These are phyloP conservation scores for Cyclina sinensis DNA, from an alignment of 1,140 invertebrate species.

Conservation along the genomic window DNA sequence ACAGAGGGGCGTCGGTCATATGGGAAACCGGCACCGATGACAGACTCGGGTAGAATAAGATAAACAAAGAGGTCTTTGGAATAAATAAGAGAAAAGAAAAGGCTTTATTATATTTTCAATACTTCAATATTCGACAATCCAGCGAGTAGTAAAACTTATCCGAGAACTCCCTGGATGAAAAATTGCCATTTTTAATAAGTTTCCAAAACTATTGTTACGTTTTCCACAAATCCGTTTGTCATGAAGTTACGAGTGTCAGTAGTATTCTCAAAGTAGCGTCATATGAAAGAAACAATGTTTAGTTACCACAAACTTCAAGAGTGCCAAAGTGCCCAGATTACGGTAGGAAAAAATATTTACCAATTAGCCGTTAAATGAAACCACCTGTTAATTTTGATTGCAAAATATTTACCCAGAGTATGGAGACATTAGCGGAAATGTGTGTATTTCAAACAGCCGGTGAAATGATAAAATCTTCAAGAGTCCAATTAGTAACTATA, in stretches of 20 bases:
- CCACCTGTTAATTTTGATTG: constrained; percentile 27
- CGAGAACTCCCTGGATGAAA: no score
- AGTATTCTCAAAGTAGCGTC: not conserved
- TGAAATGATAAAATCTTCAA: constrained; percentile 37
- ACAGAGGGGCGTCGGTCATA: no score
- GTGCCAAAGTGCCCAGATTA: constrained; percentile 8
- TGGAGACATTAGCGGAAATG: not conserved
- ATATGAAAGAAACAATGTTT: not conserved
- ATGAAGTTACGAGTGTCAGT: not conserved
- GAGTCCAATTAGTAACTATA: constrained; percentile 16
- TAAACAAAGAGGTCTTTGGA: no score
- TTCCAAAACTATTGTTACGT: not conserved
- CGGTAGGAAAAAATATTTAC: not conserved
- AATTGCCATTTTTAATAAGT: not conserved
- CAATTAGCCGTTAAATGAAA: constrained; percentile 20
- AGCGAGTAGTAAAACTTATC: no score
- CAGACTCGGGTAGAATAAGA: no score
- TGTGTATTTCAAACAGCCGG: constrained; percentile 15
- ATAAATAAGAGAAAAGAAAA: no score
- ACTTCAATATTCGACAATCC: no score
- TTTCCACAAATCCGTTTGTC: not conserved
- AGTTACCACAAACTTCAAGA: not conserved
- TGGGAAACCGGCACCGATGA: no score
- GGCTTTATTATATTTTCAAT: no score
- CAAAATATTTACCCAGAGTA: constrained; percentile 25